Evolutionary conservation across 2,797 vertebrate genomes (phyloP), one percentile per base, ranked within the genome.

Genomic region (Tolypeutes matacus): DNA sequence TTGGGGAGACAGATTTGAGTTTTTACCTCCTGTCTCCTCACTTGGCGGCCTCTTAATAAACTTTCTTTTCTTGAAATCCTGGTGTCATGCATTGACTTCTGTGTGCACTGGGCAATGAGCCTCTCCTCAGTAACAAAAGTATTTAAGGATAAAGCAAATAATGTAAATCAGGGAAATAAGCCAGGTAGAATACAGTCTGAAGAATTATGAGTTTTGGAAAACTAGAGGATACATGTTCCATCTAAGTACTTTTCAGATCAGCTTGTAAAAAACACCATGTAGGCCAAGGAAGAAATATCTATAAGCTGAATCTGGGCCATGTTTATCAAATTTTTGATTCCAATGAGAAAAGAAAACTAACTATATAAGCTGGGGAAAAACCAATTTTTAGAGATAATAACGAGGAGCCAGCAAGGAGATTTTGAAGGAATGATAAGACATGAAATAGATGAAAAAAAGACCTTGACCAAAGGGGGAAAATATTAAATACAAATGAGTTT

Each of bases 141-240:
- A 3, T 91, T 92, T 84, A 91, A 86, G 76, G 81, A 89, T 60
- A 84, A 78, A 90, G 34, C n/a, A 86, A 86, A 56, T 62, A 67
- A 56, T 23, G 27, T 70, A 80, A 81, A 46, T 62, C 15, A 62
- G 31, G 75, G 67, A 77, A 34, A 15, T 1, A 23, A 12, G 7
- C 12, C 20, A 34, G 49, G 69, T 75, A 51, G 78, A 70, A 80
- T 34, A 46, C 29, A 60, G 9, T 11, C 18, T 49, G 46, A 58
- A 14, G 20, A 7, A 9, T n/a, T 14, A 5, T 39, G 80, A 83
- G 51, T 80, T 75, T 25, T 25, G 51, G 29, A 80, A 69, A 84
- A 56, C 29, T 34, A 51, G 76, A 77, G 58, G 69, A 64, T 6
- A 17, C 29, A 11, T 36, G 34, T 51, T 13, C 65, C 5, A 62